Conservation (phyloP, 30 jellyfish, hydroid and myxozoan species). For the Cassiopea andromeda region DNA sequence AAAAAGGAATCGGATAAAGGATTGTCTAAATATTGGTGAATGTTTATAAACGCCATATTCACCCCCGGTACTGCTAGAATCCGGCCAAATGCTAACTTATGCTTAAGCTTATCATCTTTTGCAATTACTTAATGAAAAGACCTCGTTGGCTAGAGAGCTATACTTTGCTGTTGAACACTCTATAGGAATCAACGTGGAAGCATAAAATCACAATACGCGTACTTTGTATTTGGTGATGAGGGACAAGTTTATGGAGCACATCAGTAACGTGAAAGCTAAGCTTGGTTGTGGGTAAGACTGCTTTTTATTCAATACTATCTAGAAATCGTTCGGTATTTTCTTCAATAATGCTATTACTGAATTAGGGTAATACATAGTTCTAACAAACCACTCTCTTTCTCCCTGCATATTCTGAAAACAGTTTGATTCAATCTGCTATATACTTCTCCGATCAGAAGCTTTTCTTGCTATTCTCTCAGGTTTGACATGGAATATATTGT, state of each 20-base stretch:
- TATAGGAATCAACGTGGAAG: neutral
- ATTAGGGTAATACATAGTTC: no score
- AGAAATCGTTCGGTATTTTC: no score
- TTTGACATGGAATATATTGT: no score
- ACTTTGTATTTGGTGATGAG: neutral
- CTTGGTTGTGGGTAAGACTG: conserved; percentile 33
- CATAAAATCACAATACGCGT: neutral
- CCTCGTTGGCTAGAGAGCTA: neutral
- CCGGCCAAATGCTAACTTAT: conserved; percentile 12
- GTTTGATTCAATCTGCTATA: no score
- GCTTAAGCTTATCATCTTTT: neutral
- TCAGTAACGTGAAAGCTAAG: conserved; percentile 23
- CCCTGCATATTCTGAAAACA: no score
- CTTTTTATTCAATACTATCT: neutral
- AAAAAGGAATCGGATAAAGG: conserved; percentile 1
- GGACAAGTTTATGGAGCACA: conserved; percentile 47
- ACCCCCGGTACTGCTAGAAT: conserved; percentile 21
- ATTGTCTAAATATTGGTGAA: conserved; percentile 8
- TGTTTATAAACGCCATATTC: conserved; percentile 5
- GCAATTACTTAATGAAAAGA: neutral
- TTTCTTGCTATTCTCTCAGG: no score
- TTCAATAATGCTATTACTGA: no score
- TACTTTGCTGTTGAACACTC: neutral
- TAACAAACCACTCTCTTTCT: no score
- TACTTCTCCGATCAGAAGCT: no score